Evolutionary conservation across 2,888 invertebrate genomes (phyloP).

Genomic region (Meiosimyza platycephala): DNA sequence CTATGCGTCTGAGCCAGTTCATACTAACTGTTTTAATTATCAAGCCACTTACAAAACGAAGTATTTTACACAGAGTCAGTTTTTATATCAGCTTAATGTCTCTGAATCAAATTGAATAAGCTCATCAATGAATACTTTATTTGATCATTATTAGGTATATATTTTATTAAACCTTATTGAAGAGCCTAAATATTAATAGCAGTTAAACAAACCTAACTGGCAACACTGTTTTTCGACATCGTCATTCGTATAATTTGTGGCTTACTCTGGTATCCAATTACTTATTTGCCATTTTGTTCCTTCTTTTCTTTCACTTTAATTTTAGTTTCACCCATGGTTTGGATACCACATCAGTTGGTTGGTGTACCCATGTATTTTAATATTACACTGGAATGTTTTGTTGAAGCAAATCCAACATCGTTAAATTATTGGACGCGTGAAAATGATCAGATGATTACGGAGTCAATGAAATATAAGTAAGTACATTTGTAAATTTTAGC

Average conservation of each 20-base stretch:
- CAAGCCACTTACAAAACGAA: too few species aligned
- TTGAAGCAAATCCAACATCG: conserved; percentile 91
- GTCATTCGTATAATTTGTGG: conserved; percentile 9
- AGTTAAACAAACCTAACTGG: neutral
- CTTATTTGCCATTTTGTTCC: neutral
- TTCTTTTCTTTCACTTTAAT: conserved; percentile 3
- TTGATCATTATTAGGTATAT: too few species aligned
- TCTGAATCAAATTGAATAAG: too few species aligned
- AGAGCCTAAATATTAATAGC: neutral
- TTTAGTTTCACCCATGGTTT: conserved; percentile 89
- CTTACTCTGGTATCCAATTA: neutral
- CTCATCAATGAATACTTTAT: too few species aligned
- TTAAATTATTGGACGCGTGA: conserved; percentile 91
- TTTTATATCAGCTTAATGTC: too few species aligned
- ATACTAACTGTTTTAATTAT: too few species aligned
- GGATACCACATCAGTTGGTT: conserved; percentile 91
- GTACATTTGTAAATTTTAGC: conserved; percentile 41
- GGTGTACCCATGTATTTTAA: conserved; percentile 86
- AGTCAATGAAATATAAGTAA: conserved; percentile 81
- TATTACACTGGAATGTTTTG: conserved; percentile 88
- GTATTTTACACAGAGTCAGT: too few species aligned
- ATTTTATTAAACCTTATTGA: neutral
- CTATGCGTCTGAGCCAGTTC: too few species aligned
- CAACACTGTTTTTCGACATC: neutral
- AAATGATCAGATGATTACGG: conserved; percentile 90